Percentiles rank a stretch among this genome's conserved stretches.
Evolutionary conservation across 2,888 invertebrate species (phyloP).

Genomic region (Papilio demoleus): DNA sequence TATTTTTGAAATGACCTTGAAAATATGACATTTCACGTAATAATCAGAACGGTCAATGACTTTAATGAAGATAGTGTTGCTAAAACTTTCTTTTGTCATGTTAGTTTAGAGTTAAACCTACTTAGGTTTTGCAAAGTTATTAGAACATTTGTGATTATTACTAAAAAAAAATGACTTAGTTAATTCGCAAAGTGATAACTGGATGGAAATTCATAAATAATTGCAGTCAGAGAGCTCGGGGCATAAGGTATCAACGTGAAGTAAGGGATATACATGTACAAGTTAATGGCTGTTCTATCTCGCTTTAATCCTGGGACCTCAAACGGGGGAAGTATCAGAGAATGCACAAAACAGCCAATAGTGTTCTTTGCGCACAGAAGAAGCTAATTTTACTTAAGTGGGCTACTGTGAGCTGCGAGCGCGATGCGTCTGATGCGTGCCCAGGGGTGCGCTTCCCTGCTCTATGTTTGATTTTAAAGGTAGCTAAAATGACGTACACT

Average conservation of each 20-base stretch:
- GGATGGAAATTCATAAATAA: conserved; percentile 11
- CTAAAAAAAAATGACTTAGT: too few species aligned
- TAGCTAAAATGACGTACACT: conserved; percentile 64
- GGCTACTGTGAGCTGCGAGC: conserved; percentile 74
- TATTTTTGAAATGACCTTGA: not conserved
- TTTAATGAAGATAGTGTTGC: not conserved
- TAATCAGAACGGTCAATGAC: too few species aligned
- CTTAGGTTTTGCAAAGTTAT: too few species aligned
- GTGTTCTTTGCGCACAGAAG: conserved; percentile 81
- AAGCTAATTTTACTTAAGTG: conserved; percentile 83
- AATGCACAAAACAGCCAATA: conserved; percentile 78
- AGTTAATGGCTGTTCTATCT: conserved; percentile 50
- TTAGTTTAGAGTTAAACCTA: not conserved
- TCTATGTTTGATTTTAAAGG: conserved; percentile 65
- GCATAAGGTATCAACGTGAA: conserved; percentile 8
- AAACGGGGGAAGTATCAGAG: conserved; percentile 71
- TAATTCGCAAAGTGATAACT: too few species aligned
- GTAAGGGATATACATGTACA: conserved; percentile 12
- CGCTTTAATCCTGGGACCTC: conserved; percentile 71
- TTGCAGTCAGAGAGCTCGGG: conserved; percentile 5
- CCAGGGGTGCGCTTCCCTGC: conserved; percentile 60
- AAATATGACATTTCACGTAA: too few species aligned
- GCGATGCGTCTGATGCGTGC: conserved; percentile 51
- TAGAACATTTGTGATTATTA: too few species aligned
- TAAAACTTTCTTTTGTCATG: not conserved